Conservation (phyloP, 2,888 invertebrate genomes). For the Sphaerophoria taeniata region DNA sequence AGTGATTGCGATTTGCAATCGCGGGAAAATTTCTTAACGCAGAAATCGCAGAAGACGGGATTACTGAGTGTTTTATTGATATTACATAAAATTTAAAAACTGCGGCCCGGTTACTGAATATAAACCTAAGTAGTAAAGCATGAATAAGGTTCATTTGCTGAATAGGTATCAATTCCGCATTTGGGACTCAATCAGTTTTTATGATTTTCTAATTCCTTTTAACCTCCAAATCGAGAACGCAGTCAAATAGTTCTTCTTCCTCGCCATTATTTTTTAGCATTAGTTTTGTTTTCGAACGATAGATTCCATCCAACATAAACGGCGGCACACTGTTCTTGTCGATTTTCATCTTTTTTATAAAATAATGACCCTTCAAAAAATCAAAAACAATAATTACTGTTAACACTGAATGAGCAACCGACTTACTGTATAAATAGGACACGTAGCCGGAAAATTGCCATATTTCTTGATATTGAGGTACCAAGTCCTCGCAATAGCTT, state of each 20-base stretch:
- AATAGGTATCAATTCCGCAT: neutral
- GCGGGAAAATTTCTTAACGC: too few species aligned
- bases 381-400: neutral
- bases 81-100: too few species aligned
- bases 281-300: neutral
- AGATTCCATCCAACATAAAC: conserved; percentile 11
- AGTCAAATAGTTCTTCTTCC: neutral
- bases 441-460: conserved; percentile 15
- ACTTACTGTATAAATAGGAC: neutral
- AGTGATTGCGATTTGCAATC: too few species aligned
- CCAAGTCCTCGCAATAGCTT: conserved; percentile 23
- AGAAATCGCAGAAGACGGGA: too few species aligned
- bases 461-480: conserved; percentile 20
- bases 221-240: neutral
- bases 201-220: neutral
- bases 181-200: neutral
- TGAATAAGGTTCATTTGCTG: neutral
- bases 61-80: too few species aligned
- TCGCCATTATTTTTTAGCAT: neutral
- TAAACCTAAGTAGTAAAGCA: neutral
- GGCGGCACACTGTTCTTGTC: conserved; percentile 19
- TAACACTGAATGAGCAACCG: neutral
- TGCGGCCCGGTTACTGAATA: too few species aligned
- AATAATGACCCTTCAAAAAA: conserved; percentile 16
- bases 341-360: conserved; percentile 5